A percentile compares a stretch with the other conserved stretches of the same genome.
Evolutionary conservation across 2,888 invertebrate genomes (phyloP).

Genomic region (Lepidonotus clava): DNA sequence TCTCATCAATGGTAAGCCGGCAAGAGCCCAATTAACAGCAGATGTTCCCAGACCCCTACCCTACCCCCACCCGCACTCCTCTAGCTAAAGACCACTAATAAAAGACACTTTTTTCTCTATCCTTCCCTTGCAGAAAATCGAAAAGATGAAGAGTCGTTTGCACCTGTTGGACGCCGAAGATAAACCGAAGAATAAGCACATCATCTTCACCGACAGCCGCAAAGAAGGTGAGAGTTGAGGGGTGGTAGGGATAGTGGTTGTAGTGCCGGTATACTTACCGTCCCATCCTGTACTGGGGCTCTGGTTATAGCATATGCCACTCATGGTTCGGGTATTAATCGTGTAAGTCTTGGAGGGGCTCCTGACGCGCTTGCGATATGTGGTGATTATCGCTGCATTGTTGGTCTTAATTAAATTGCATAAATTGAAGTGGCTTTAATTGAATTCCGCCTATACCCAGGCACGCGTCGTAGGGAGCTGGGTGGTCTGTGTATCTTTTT

Average conservation of each 20-base stretch:
- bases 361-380: conserved; percentile 4
- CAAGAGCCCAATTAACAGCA: not conserved
- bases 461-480: not conserved
- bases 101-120: not conserved
- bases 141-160: conserved; percentile 87
- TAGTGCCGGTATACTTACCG: not conserved
- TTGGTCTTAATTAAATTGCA: conserved; percentile 35
- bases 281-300: not conserved
- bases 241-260: not conserved
- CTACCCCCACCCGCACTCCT: no score
- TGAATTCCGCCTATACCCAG: not conserved
- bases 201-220: conserved; percentile 88
- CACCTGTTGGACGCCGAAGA: conserved; percentile 90
- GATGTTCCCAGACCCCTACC: not conserved
- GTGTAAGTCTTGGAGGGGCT: not conserved
- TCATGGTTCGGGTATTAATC: conserved; percentile 21
- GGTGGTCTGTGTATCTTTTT: no score
- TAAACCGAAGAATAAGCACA: conserved; percentile 87
- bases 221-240: conserved; percentile 81
- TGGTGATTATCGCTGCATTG: conserved; percentile 11
- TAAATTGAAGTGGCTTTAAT: conserved; percentile 7
- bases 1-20: not conserved
- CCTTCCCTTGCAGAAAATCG: conserved; percentile 83
- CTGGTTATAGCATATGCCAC: conserved; percentile 10
- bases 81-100: not conserved